Percentiles rank a stretch among this genome's conserved stretches.
These are phyloP conservation scores for Gortyna flavago DNA, from an alignment of 2,888 invertebrate species.

Conservation along the genomic window DNA sequence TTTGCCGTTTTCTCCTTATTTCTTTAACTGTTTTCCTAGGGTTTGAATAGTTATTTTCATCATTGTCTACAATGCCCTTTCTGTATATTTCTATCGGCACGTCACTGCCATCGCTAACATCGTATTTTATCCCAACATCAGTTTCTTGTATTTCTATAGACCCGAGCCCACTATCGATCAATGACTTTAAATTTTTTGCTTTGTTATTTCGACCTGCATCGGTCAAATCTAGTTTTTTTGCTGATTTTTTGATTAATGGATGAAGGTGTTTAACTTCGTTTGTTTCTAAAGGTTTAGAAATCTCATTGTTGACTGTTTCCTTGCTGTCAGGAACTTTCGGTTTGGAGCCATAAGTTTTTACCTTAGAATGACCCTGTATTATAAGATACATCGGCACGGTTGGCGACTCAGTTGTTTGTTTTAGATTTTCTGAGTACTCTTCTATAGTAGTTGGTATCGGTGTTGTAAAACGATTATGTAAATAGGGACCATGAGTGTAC, in stretches of 20 bases:
- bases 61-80: slow-evolving; percentile 91
- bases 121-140: slow-evolving; percentile 90
- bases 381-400: slow-evolving; percentile 93
- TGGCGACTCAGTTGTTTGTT: slow-evolving; percentile 85
- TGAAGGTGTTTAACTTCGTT: slow-evolving; percentile 91
- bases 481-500: slow-evolving; percentile 83
- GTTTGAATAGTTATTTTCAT: slow-evolving; percentile 80
- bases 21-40: slow-evolving; percentile 65
- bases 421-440: slow-evolving; percentile 69
- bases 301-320: slow-evolving; percentile 85
- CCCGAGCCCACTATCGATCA: slow-evolving; percentile 85
- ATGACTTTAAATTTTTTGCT: slow-evolving; percentile 82
- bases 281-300: slow-evolving; percentile 86
- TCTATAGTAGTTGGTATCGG: slow-evolving; percentile 87
- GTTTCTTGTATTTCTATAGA: slow-evolving; percentile 90
- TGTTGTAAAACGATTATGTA: slow-evolving; percentile 86
- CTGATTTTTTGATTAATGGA: slow-evolving; percentile 80
- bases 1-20: slow-evolving; percentile 80
- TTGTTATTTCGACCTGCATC: slow-evolving; percentile 76
- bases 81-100: slow-evolving; percentile 90
- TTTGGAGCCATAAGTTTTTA: slow-evolving; percentile 94
- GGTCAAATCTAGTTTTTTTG: slow-evolving; percentile 76
- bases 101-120: slow-evolving; percentile 89
- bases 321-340: slow-evolving; percentile 83
- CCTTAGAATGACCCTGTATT: slow-evolving; percentile 96